Evolutionary conservation across 2,888 invertebrate genomes (phyloP).

Genomic region (Tineola bisselliella): DNA sequence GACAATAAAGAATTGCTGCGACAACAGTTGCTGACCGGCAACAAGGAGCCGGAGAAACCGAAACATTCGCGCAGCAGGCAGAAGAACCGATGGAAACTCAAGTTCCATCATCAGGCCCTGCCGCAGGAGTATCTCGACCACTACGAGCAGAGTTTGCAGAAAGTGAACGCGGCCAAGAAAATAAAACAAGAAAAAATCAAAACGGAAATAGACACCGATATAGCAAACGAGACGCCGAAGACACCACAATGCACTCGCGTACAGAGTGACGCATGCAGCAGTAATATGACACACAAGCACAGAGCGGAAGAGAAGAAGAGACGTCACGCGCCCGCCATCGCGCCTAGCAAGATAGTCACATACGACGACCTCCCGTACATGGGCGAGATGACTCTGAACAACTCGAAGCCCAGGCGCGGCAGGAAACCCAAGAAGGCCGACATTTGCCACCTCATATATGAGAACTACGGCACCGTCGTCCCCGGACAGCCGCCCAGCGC

Average conservation of each 20-base stretch:
- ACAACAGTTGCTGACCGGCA: constrained; percentile 37
- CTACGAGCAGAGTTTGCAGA: constrained; percentile 77
- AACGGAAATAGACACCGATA: constrained; percentile 43
- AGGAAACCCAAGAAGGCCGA: constrained; percentile 92
- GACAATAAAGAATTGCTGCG: constrained; percentile 58
- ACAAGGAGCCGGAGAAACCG: constrained; percentile 31
- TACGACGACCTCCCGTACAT: constrained; percentile 89
- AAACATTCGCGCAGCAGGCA: constrained; percentile 59
- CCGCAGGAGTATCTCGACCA: constrained; percentile 83
- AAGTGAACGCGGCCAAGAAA: constrained; percentile 37
- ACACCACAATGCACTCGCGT: constrained; percentile 84
- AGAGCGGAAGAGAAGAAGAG: constrained; percentile 40
- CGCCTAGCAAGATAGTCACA: constrained; percentile 68
- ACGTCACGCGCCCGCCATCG: constrained; percentile 47
- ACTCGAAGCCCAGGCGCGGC: constrained; percentile 85
- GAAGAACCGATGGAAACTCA: constrained; percentile 77
- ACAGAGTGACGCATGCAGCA: no score
- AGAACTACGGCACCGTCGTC: constrained; percentile 88
- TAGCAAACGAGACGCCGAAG: constrained; percentile 73
- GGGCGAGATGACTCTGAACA: constrained; percentile 91
- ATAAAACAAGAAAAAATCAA: constrained; percentile 41
- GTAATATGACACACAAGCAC: constrained; percentile 23
- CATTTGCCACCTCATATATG: constrained; percentile 90
- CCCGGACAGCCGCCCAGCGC: constrained; percentile 74
- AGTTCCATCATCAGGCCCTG: constrained; percentile 83